Conservation (phyloP, 2,113 vertebrate species). For the Lycaon pictus region DNA sequence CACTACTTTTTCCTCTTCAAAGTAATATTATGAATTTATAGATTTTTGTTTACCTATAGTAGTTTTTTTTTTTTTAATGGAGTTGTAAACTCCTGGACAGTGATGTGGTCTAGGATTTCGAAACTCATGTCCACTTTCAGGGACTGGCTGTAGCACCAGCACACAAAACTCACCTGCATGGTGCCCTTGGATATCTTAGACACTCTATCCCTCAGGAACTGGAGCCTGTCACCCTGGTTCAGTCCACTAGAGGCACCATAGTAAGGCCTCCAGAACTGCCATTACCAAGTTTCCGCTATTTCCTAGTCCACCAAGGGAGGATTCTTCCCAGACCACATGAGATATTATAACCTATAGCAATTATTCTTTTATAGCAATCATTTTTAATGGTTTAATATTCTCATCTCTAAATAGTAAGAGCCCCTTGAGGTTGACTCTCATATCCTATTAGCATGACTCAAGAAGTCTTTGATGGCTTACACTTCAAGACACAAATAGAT, state of each 20-base stretch:
- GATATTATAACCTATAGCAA: not conserved
- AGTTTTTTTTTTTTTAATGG: not conserved
- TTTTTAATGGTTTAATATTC: not conserved
- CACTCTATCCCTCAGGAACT: conserved; percentile 87
- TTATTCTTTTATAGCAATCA: not conserved
- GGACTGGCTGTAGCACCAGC: conserved; percentile 93
- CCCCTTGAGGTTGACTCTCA: not conserved
- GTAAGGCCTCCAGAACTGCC: not conserved
- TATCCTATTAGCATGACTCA: not conserved
- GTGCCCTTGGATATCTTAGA: conserved; percentile 91
- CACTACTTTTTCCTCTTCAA: not conserved
- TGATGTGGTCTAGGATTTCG: conserved; percentile 93
- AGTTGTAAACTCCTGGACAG: conserved; percentile 92
- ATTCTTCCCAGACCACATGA: not conserved
- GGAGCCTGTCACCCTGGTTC: not conserved
- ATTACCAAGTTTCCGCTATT: not conserved
- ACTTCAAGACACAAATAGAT: not conserved
- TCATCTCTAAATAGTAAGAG: not conserved
- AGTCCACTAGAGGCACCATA: not conserved
- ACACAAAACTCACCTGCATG: conserved; percentile 95
- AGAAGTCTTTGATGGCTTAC: not conserved
- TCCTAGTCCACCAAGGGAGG: not conserved
- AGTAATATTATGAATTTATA: not conserved
- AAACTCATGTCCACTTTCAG: conserved; percentile 94
- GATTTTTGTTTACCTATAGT: not conserved